phyloP scores from a whole-genome alignment of 2,797 vertebrate genomes.

The Pampus argenteus region DNA sequence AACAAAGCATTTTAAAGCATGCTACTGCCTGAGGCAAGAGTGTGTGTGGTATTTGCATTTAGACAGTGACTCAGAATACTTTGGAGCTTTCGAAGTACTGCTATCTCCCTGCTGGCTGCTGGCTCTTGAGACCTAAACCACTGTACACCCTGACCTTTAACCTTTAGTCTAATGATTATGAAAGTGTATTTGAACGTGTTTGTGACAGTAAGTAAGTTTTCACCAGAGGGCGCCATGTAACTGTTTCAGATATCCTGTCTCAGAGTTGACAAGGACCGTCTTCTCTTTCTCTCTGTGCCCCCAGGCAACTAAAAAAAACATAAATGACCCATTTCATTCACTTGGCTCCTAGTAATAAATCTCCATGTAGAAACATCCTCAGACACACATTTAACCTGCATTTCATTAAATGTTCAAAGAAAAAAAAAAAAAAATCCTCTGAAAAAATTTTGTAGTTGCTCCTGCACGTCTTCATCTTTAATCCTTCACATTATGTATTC shows the following conservation, averaged over 20 bases:
- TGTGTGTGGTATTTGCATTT: background rate
- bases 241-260: background rate
- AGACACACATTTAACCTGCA: slow-evolving; percentile 4
- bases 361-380: background rate
- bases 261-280: background rate
- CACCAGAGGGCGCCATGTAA: slow-evolving; percentile 58
- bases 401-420: background rate
- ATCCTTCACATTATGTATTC: background rate
- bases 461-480: background rate
- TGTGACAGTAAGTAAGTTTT: background rate
- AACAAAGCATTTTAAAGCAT: background rate
- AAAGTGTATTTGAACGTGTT: background rate
- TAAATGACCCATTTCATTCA: background rate
- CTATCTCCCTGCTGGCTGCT: background rate
- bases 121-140: background rate
- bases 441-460: slow-evolving; percentile 1
- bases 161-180: background rate
- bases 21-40: background rate
- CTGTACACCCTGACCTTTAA: background rate
- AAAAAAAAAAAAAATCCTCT: background rate
- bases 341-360: background rate
- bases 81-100: background rate
- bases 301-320: slow-evolving; percentile 25
- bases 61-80: background rate
- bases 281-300: slow-evolving; percentile 14